Base-by-base conservation (phyloP, 92 coral and sea anemone species). In the Porites lobata region DNA sequence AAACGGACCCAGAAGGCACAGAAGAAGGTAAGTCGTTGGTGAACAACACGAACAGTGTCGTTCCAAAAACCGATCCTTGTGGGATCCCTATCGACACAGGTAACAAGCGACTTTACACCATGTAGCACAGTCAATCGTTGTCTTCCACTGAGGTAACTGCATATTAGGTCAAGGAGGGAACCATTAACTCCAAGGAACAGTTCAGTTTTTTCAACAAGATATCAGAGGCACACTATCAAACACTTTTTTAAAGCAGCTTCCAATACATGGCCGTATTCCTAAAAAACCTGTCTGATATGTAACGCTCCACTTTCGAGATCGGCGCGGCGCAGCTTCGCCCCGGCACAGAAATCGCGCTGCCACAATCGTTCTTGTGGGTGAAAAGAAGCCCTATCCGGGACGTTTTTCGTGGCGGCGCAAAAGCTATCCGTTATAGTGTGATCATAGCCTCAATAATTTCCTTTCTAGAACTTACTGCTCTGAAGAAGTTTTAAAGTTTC, bases 41-140 rank as follows among this genome's bases (percentile, higher is more conserved):
- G 72, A 51, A 29, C 26, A 81, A 67, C 68, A 65, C 68, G 68
- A 81, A 62, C 58, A 81, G 80, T 21, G 85, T 62, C 68, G 85
- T 51, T 47, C 85, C 85, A 22, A 81, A 50, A 47, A 81, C 85
- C 22, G 80, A 14, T 11, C 12, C 10, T 56, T 19, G 12, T 65
- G 56, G 20, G 79, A 51, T 81, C 12, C 10, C 59, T 65, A 32
- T 21, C 32, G 3, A 29, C 32, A 29, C 32, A 29, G 32, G 32
- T 29, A 29, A 29, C 32, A 29, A 29, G 3, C 76, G 85, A 81
- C 68, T 65, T 67, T 65, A 29, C 59, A 32, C 76, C 85, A 20
- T 81, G 66, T 53, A 81, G 51, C 75, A 81, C 85, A 11, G 75
- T 81, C 47, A 64, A 50, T 81, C 29, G 85, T 64, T 24, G 26